Base-by-base conservation (phyloP, 2,888 invertebrate genomes). In the Chalcis sispes region DNA sequence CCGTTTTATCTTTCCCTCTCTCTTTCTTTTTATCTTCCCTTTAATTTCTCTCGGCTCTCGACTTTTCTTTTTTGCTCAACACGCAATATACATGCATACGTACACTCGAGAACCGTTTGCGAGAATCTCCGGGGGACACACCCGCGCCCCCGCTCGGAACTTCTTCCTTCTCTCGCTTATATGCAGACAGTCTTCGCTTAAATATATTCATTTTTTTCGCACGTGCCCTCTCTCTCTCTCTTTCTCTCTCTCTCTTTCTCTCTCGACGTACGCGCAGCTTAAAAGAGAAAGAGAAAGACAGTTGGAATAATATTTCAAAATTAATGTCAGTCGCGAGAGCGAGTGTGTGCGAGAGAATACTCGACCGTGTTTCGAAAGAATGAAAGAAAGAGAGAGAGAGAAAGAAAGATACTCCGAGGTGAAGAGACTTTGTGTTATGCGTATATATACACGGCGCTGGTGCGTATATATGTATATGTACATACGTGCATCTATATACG, bases 301-400 rank as follows among this genome's bases (percentile, higher is more conserved):
- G 81, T 75, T 80, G 82, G 83, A 86, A 86, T 85, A 87, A 86
- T 87, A 87, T 85, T 86, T 87, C 83, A 86, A 87, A 87, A 87
- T 87, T 87, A 87, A 87, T 83, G 84, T 84, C 85, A 82, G 83
- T 75, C 50, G 46, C 56, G 36, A 52, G 54, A 4, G 56, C 20
- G 62, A n/a, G 72, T 8, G 52, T 36, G n/a, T n/a, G n/a, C n/a
- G n/a, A 48, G 58, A 69, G n/a, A n/a, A n/a, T n/a, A n/a, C 48
- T 10, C 25, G 36, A 20, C 23, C 15, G 58, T 48, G 50, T 3
- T 46, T 50, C 15, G 48, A 20, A 48, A 50, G 48, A 64, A 62
- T 42, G 27, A 42, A 13, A 42, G 42, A 42, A 42, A 56, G 8
- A 56, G 56, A 56, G 29, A 29, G n/a, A 50, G 32, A 18, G 59